Evolutionary conservation across 2,797 vertebrate genomes (phyloP).

Genomic region (Lithobates pipiens): DNA sequence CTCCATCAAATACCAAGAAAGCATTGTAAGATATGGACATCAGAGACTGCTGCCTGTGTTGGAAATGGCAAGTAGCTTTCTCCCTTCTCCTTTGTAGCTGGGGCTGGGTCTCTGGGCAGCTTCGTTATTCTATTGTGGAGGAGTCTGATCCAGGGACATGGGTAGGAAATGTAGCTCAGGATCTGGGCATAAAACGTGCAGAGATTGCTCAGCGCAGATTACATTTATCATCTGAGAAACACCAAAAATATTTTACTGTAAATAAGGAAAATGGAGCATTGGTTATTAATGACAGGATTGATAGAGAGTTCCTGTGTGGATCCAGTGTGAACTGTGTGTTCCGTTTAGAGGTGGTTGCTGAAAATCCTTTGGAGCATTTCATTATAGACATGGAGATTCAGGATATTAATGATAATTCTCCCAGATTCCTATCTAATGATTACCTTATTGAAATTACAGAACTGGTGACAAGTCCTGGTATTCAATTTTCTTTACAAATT

Average conservation of each 20-base stretch:
- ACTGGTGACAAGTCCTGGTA: conserved; percentile 61
- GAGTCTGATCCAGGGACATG: conserved; percentile 80
- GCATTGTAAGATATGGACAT: conserved; percentile 38
- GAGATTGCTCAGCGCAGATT: conserved; percentile 67
- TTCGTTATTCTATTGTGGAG: conserved; percentile 88
- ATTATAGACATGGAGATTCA: conserved; percentile 69
- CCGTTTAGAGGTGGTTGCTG: conserved; percentile 69
- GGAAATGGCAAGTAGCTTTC: conserved; percentile 83
- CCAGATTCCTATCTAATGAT: conserved; percentile 66
- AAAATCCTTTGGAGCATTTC: conserved; percentile 70
- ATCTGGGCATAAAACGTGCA: conserved; percentile 63
- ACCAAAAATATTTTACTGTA: conserved; percentile 69
- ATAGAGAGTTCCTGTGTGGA: conserved; percentile 70
- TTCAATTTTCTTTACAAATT: conserved; percentile 68
- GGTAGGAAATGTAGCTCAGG: conserved; percentile 64
- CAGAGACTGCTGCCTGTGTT: conserved; percentile 67
- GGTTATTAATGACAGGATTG: conserved; percentile 69
- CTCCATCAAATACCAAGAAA: neutral
- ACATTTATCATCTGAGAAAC: conserved; percentile 69
- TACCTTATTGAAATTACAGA: conserved; percentile 69
- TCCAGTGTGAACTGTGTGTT: conserved; percentile 68
- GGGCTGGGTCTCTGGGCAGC: conserved; percentile 84
- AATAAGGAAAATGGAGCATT: conserved; percentile 69
- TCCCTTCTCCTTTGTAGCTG: conserved; percentile 83
- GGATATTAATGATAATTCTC: conserved; percentile 71